Base-by-base conservation (phyloP, 2,797 vertebrate genomes). In the Rhyacichthys aspro region DNA sequence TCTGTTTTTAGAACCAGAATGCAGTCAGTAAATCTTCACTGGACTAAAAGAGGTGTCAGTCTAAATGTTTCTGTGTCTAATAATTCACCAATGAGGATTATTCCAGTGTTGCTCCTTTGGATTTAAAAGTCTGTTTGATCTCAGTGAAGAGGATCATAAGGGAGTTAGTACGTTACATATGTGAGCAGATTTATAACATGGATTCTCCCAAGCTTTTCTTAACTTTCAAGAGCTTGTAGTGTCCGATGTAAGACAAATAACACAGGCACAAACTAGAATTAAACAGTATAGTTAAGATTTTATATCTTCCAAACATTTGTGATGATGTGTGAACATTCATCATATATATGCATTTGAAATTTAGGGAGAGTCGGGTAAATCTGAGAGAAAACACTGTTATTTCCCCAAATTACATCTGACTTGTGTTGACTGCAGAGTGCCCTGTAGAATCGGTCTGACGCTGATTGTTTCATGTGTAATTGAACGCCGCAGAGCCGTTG, bases 31-130 rank as follows among this genome's bases (percentile, higher is more conserved):
- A 43, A 48, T 23, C 17, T 64, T 56, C 61, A 67, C 37, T 70
- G 67, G 52, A 56, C 32, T 32, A 43, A 73, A 46, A 14, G 64
- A 76, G 68, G 59, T 69, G 66, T 62, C 62, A 55, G 14, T 32
- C 61, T 58, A 39, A 56, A 58, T 41, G 33, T 43, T 53, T 52
- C 38, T 39, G 41, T 18, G 42, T 56, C 55, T 62, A 53, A 64
- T 61, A 68, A 59, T 49, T 61, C 44, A 45, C 67, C 50, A 57
- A 34, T 11, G 3, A 14, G 0, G 38, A 38, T 37, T 14, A 55
- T 44, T 49, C 3, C 36, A 53, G 38, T 46, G 68, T 48, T 50
- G 58, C 59, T 46, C 61, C 50, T 33, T 39, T 50, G 41, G 9
- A 46, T 55, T 18, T 44, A 17, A 17, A 9, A 34, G 44, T 64